Evolutionary conservation across 1,140 invertebrate genomes (phyloP).

Genomic region (Drosophila subobscura): DNA sequence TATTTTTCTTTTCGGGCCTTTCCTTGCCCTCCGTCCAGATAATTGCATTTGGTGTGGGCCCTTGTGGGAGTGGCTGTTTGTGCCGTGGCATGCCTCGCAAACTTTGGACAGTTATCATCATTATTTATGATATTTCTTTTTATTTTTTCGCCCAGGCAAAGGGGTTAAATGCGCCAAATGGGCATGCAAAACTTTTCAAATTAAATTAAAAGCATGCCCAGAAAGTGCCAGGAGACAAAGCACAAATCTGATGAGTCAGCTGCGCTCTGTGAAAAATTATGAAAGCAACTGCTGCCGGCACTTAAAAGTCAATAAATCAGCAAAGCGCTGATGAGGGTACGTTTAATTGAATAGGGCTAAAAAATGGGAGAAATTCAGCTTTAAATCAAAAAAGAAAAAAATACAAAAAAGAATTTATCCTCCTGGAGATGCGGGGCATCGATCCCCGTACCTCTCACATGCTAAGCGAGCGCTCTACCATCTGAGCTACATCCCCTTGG

Average conservation of each 20-base stretch:
- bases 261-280: constrained; percentile 50
- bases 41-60: constrained; percentile 47
- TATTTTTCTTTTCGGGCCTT: constrained; percentile 44
- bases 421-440: constrained; percentile 87
- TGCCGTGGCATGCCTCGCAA: constrained; percentile 24
- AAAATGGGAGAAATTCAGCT: constrained; percentile 29
- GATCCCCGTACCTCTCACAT: constrained; percentile 92
- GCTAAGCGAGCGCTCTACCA: constrained; percentile 93
- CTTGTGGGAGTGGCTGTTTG: constrained; percentile 48
- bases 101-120: constrained; percentile 77
- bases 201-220: constrained; percentile 77
- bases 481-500: constrained; percentile 87
- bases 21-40: constrained; percentile 28
- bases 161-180: constrained; percentile 79
- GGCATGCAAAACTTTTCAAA: constrained; percentile 80
- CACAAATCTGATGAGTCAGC: constrained; percentile 78
- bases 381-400: constrained; percentile 55
- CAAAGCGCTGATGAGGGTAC: constrained; percentile 65
- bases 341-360: not conserved
- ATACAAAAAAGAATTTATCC: constrained; percentile 11
- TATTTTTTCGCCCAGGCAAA: constrained; percentile 53
- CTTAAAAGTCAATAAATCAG: constrained; percentile 81
- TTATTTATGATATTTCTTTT: constrained; percentile 74
- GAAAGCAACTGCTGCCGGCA: constrained; percentile 43
- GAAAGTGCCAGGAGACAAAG: constrained; percentile 65